phyloP scores from a whole-genome alignment of 2,888 invertebrate genomes.

The Actias luna region DNA sequence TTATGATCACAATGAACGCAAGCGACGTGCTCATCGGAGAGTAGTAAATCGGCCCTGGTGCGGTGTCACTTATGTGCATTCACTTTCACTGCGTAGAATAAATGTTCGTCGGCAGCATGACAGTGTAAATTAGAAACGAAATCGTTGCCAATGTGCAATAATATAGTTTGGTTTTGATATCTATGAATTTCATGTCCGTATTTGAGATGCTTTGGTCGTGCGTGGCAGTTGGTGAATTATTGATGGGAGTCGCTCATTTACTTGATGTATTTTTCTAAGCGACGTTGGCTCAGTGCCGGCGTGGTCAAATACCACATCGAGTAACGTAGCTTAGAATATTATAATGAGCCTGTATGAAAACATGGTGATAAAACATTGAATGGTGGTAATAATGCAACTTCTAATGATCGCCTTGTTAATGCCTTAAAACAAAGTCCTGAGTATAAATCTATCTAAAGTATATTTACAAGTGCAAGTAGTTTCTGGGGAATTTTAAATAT shows the following conservation, averaged over 20 bases:
- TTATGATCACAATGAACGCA: background rate
- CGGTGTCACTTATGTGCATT: slow-evolving; percentile 14
- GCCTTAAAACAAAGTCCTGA: too few species aligned
- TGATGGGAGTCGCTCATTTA: background rate
- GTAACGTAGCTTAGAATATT: too few species aligned
- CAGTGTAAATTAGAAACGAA: slow-evolving; percentile 68
- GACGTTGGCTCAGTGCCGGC: too few species aligned
- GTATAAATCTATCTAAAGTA: too few species aligned
- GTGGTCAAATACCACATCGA: too few species aligned
- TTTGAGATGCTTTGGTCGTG: background rate
- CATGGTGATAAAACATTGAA: too few species aligned
- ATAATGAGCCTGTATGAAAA: too few species aligned
- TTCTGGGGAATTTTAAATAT: too few species aligned
- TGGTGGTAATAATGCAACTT: too few species aligned
- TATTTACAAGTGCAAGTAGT: too few species aligned
- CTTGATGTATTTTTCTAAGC: too few species aligned
- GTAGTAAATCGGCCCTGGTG: background rate
- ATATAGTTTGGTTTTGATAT: slow-evolving; percentile 22
- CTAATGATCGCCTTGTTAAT: too few species aligned
- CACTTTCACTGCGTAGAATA: slow-evolving; percentile 64
- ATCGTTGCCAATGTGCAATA: slow-evolving; percentile 35
- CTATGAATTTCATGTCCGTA: background rate
- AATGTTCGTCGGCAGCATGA: slow-evolving; percentile 41
- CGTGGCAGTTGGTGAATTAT: background rate
- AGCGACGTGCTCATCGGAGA: background rate